These are phyloP conservation scores for Andrena chrysosceles DNA, from an alignment of 2,888 invertebrate genomes.

Conservation along the genomic window DNA sequence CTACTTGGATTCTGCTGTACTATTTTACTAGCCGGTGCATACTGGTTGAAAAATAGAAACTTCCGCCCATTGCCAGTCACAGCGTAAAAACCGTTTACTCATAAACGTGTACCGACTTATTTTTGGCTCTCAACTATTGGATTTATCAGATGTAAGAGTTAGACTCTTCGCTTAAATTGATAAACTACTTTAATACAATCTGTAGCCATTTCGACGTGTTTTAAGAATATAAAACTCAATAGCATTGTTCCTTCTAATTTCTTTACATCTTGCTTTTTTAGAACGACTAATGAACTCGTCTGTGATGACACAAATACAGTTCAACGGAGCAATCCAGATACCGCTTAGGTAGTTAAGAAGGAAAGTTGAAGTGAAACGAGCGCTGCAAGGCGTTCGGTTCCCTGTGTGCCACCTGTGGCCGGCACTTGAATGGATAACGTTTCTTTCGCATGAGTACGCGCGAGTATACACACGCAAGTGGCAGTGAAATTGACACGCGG, in stretches of 20 bases:
- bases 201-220: conserved; percentile 12
- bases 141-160: conserved; percentile 26
- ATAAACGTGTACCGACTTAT: conserved; percentile 4
- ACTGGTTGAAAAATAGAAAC: conserved; percentile 77
- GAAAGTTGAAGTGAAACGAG: too few relatives aligned
- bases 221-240: conserved; percentile 9
- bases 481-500: too few relatives aligned
- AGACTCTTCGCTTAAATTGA: not conserved
- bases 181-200: conserved; percentile 14
- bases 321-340: too few relatives aligned
- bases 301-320: conserved; percentile 28
- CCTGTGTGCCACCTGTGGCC: too few relatives aligned
- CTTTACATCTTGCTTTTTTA: conserved; percentile 8
- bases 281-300: conserved; percentile 4
- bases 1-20: conserved; percentile 83
- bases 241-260: conserved; percentile 6
- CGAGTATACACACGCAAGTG: too few relatives aligned
- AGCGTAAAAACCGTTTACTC: conserved; percentile 37
- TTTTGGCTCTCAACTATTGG: not conserved
- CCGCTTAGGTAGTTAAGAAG: too few relatives aligned
- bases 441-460: too few relatives aligned
- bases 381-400: too few relatives aligned
- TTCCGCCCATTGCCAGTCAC: conserved; percentile 65
- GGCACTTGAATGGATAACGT: too few relatives aligned
- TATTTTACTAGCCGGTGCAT: conserved; percentile 78